These are phyloP conservation scores for Phalacrocorax pelagicus DNA, from an alignment of 2,113 vertebrate genomes.

Conservation along the genomic window DNA sequence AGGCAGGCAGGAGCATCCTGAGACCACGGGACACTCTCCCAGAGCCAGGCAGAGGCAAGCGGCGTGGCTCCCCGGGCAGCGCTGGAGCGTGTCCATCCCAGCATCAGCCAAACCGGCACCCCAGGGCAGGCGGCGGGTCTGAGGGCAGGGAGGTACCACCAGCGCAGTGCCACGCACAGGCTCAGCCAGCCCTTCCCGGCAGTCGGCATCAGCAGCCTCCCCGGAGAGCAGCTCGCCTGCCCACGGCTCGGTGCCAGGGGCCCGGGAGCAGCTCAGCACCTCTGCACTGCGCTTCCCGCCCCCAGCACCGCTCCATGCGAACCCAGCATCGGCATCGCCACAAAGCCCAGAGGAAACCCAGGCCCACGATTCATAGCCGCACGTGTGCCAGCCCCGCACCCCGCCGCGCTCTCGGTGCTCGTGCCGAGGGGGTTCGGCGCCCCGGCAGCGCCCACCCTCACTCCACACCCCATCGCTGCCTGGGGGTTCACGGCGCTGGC, in stretches of 20 bases:
- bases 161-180: neutral
- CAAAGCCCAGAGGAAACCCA: neutral
- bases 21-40: too few species aligned
- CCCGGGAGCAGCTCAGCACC: neutral
- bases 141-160: neutral
- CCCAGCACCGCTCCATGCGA: neutral
- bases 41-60: neutral
- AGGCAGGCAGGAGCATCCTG: neutral
- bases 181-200: neutral
- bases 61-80: neutral
- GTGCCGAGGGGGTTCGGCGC: neutral
- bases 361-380: neutral
- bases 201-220: neutral
- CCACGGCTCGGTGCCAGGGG: accelerated
- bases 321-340: neutral
- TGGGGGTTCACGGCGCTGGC: neutral
- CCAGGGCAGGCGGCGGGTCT: neutral
- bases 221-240: neutral
- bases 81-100: neutral
- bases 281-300: neutral
- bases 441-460: accelerated
- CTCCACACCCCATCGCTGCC: neutral
- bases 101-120: neutral
- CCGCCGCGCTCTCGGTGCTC: neutral
- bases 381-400: neutral